phyloP scores from a whole-genome alignment of 2,797 vertebrate genomes.

The Margarornis squamiger region DNA sequence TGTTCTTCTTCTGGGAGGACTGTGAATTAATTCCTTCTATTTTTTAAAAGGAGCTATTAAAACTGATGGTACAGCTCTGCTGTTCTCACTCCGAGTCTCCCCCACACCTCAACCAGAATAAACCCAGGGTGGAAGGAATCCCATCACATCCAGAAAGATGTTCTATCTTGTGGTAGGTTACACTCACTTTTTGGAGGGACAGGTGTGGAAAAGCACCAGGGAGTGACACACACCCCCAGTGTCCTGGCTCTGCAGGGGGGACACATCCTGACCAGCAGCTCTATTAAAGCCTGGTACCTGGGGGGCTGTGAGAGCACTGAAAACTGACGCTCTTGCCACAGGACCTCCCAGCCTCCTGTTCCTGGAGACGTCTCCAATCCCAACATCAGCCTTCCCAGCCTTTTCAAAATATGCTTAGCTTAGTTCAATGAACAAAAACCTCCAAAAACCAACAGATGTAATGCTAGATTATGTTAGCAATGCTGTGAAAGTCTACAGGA shows the following conservation, averaged over 20 bases:
- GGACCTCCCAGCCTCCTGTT: background rate
- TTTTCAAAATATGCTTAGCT: background rate
- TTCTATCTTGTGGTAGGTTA: background rate
- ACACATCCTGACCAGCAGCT: background rate
- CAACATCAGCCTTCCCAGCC: background rate
- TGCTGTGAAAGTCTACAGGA: conserved; percentile 21
- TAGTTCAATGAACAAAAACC: background rate
- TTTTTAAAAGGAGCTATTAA: conserved; percentile 17
- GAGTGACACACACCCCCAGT: background rate
- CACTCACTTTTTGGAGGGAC: background rate
- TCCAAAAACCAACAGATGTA: background rate
- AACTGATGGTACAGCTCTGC: background rate
- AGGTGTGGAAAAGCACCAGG: background rate
- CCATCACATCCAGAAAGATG: background rate
- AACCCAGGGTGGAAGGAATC: background rate
- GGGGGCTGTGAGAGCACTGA: background rate
- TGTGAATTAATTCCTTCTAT: conserved; percentile 33
- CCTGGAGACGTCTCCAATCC: background rate
- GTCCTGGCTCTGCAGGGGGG: background rate
- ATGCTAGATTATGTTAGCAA: background rate
- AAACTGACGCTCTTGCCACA: background rate
- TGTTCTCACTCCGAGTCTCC: background rate
- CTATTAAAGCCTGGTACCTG: background rate
- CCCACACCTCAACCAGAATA: background rate
- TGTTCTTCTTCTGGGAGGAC: conserved; percentile 52